phyloP scores from a whole-genome alignment of 2,888 invertebrate genomes.

The Drosophila fulvimacula region DNA sequence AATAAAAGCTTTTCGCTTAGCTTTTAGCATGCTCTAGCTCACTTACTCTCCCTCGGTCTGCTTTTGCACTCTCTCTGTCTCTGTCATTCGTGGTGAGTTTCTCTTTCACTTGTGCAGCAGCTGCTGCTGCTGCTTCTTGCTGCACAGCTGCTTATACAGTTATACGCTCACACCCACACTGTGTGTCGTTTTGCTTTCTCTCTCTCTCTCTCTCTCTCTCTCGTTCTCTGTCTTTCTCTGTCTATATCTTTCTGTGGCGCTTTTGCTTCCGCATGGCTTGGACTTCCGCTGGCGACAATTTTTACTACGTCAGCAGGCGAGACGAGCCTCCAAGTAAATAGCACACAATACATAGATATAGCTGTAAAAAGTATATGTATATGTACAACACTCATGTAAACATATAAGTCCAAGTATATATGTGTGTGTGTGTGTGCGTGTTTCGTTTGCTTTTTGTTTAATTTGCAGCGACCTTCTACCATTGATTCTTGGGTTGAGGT shows the following conservation, averaged over 20 bases:
- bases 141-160: slow-evolving; percentile 67
- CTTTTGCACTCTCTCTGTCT: slow-evolving; percentile 5
- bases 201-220: slow-evolving; percentile 10
- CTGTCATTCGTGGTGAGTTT: slow-evolving; percentile 61
- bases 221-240: slow-evolving; percentile 15
- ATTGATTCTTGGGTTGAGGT: slow-evolving; percentile 30
- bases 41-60: not conserved
- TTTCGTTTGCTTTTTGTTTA: slow-evolving; percentile 21
- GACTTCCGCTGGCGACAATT: slow-evolving; percentile 49
- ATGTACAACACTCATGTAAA: not conserved
- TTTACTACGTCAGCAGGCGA: slow-evolving; percentile 76
- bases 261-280: slow-evolving; percentile 36
- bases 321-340: slow-evolving; percentile 79
- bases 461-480: slow-evolving; percentile 53
- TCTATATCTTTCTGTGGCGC: slow-evolving; percentile 6
- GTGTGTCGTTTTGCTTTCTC: slow-evolving; percentile 9
- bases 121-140: slow-evolving; percentile 63
- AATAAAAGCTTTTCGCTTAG: slow-evolving; percentile 40
- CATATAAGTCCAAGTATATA: not conserved
- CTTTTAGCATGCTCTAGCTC: slow-evolving; percentile 25
- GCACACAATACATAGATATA: slow-evolving; percentile 41
- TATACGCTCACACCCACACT: slow-evolving; percentile 29
- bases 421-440: slow-evolving; percentile 5
- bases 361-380: not conserved
- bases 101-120: slow-evolving; percentile 32